Evolutionary conservation across 2,888 invertebrate species (phyloP).

Genomic region (Pinctada fucata): DNA sequence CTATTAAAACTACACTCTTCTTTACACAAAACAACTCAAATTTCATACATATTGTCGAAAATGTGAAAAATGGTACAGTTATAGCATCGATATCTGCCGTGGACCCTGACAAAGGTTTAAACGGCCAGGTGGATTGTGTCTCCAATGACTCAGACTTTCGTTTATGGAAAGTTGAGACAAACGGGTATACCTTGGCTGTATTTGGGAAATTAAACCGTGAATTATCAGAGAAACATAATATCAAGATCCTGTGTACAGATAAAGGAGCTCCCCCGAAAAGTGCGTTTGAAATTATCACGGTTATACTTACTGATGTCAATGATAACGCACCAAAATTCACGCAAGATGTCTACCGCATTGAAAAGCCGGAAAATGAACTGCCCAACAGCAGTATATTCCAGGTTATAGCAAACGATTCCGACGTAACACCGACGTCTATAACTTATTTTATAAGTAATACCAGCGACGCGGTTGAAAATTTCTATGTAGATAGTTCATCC

Average conservation of each 20-base stretch:
- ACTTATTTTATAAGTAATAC: constrained; percentile 43
- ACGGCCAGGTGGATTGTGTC: constrained; percentile 85
- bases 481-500: constrained; percentile 49
- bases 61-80: constrained; percentile 55
- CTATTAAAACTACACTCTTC: constrained; percentile 43
- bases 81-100: constrained; percentile 88
- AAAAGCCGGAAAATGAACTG: constrained; percentile 56
- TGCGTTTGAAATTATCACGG: constrained; percentile 57
- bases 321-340: constrained; percentile 93
- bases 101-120: constrained; percentile 89
- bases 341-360: constrained; percentile 46
- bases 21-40: constrained; percentile 42
- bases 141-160: constrained; percentile 47
- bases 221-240: constrained; percentile 51
- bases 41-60: constrained; percentile 59
- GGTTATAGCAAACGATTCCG: constrained; percentile 88
- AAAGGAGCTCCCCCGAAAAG: constrained; percentile 76
- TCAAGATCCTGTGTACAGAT: constrained; percentile 80
- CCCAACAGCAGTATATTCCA: constrained; percentile 83
- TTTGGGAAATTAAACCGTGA: constrained; percentile 77
- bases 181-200: constrained; percentile 66
- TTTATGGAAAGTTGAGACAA: constrained; percentile 40
- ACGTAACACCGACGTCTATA: constrained; percentile 47
- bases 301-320: constrained; percentile 87
- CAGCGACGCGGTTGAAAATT: constrained; percentile 10